Evolutionary conservation across 2,797 vertebrate species (phyloP), one percentile per base, ranked within the genome.

Genomic region (Rachycentron canadum): DNA sequence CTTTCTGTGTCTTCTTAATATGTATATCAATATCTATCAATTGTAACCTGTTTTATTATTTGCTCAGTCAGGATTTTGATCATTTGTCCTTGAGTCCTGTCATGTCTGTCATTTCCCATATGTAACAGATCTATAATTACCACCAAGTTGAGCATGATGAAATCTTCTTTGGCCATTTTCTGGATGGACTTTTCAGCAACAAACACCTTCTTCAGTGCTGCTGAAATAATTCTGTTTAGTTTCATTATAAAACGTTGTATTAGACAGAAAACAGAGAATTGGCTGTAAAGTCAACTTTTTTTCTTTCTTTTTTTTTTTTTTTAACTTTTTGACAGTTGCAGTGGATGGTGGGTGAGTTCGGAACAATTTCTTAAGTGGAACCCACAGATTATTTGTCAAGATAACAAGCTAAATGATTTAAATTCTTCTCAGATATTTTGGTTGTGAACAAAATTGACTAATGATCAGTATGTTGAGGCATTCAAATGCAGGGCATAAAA

Each of bases 71-170:
- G 32, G 12, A 30, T 49, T 56, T 38, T 58, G 17, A n/a, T 50
- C 9, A 23, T 28, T 5, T 34, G 9, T 66, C 9, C 16, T n/a
- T 2, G 23, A 38, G 11, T 17, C 2, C 40, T 47, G n/a, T 19
- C 26, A 13, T 43, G 13, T 58, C 7, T 58, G 12, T 45, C 13
- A n/a, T 69, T 58, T 25, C 49, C 7, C 3, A 6, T 43, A 32
- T 60, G 10, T 41, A 47, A 62, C 14, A 63, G 2, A n/a, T 72
- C 19, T 49, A 40, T 66, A 34, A 25, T 88, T 89, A 95, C 94
- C 86, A 94, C 56, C 53, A 95, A 3, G 69, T 95, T 95, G 62
- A 95, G 65, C 94, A 95, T 95, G 83, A 95, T 81, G 79, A 96
- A 95, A 83, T 95, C 89, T 14, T 90, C 76, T 84, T 87, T 87